Conservation (phyloP, 2,113 vertebrate genomes). For the Cyphomyrus discorhynchus region DNA sequence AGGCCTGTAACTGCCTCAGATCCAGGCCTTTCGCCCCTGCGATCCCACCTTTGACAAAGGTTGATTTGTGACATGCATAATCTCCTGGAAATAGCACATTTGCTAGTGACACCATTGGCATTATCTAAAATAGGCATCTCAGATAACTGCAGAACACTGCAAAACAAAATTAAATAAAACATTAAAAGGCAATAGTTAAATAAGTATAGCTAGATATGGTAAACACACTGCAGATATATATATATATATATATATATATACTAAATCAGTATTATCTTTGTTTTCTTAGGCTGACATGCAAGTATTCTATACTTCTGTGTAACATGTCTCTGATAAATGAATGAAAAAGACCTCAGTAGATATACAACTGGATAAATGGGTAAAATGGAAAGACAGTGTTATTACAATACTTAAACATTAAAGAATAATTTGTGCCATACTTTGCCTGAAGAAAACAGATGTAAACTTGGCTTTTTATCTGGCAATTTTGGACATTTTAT, state of each 20-base stretch:
- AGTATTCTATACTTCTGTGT: background rate
- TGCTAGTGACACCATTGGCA: background rate
- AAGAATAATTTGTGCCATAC: background rate
- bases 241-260: background rate
- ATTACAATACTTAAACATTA: background rate
- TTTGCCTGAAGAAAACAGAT: background rate
- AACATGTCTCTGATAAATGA: background rate
- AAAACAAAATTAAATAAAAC: background rate
- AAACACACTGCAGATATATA: background rate
- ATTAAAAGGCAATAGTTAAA: background rate
- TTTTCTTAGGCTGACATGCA: background rate
- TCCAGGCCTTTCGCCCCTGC: background rate
- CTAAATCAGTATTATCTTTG: background rate
- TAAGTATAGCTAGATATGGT: background rate
- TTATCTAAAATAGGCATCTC: background rate
- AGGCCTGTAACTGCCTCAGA: background rate
- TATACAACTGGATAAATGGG: background rate
- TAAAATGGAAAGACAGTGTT: background rate
- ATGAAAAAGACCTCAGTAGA: background rate
- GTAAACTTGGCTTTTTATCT: background rate
- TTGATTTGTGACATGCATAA: background rate
- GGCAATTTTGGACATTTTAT: background rate
- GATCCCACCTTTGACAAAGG: background rate
- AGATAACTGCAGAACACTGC: background rate
- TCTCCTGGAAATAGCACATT: background rate